Evolutionary conservation across 2,113 vertebrate genomes (phyloP).

Genomic region (Hystrix cristata): DNA sequence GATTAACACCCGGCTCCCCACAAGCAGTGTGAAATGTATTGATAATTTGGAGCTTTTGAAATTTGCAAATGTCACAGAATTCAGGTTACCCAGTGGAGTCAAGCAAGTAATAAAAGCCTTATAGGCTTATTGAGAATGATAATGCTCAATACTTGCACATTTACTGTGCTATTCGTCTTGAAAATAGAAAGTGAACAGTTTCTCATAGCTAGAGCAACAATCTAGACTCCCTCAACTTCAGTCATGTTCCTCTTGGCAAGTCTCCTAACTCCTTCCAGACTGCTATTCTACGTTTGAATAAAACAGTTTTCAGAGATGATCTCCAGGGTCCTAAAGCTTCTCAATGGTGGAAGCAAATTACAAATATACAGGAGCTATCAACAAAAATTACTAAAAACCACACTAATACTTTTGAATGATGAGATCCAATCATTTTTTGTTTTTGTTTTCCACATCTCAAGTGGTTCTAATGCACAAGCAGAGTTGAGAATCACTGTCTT

Average conservation of each 20-base stretch:
- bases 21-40: neutral
- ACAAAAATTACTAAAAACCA: neutral
- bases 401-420: neutral
- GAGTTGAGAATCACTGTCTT: neutral
- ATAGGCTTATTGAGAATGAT: conserved; percentile 41
- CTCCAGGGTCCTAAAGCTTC: neutral
- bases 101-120: conserved; percentile 50
- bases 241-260: neutral
- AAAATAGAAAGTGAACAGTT: neutral
- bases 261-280: neutral
- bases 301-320: neutral
- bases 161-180: conserved; percentile 37
- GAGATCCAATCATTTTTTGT: neutral
- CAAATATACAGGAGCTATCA: neutral
- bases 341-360: neutral
- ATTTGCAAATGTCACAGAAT: conserved; percentile 69
- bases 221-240: neutral
- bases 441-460: neutral
- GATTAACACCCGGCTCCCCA: conserved; percentile 46
- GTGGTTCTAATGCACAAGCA: neutral
- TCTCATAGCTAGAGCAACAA: neutral
- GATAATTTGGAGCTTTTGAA: conserved; percentile 56
- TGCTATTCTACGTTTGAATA: neutral
- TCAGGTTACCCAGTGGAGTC: conserved; percentile 18
- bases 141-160: conserved; percentile 2